Conservation (phyloP, 1,140 invertebrate genomes). For the Sminthurides bifidus region DNA sequence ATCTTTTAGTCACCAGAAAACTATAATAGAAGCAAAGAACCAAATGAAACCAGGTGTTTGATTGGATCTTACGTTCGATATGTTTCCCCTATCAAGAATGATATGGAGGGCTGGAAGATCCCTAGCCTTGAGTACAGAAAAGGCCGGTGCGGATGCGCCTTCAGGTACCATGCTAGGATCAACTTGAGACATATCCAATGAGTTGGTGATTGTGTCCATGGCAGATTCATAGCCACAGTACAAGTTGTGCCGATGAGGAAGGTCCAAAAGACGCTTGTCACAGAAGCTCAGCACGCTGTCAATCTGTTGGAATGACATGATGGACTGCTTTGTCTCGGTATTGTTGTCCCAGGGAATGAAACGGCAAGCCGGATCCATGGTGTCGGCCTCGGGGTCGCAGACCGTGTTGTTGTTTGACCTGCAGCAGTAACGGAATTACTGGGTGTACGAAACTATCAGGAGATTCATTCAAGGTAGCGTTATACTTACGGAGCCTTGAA, state of each 20-base stretch:
- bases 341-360: conserved; percentile 18
- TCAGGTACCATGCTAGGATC: conserved; percentile 19
- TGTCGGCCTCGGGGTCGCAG: background rate
- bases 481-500: conserved; percentile 12
- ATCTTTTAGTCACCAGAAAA: no score
- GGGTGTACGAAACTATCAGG: background rate
- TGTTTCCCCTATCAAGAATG: conserved; percentile 14
- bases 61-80: conserved; percentile 10
- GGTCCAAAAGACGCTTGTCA: conserved; percentile 36
- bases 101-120: conserved; percentile 3
- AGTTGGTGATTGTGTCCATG: conserved; percentile 37
- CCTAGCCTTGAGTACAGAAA: background rate
- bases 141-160: background rate
- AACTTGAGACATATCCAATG: no score
- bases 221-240: conserved; percentile 37
- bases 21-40: no score
- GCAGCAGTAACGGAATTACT: background rate
- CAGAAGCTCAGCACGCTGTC: conserved; percentile 35
- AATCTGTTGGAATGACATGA: conserved; percentile 25
- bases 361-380: conserved; percentile 10
- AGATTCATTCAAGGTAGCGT: background rate
- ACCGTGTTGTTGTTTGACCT: background rate
- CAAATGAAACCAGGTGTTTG: no score
- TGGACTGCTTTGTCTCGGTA: conserved; percentile 8
- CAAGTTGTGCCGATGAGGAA: conserved; percentile 39